A percentile compares a stretch with the other conserved stretches of the same genome.
Evolutionary conservation across 2,113 vertebrate genomes (phyloP).

Genomic region (Pedetes capensis): DNA sequence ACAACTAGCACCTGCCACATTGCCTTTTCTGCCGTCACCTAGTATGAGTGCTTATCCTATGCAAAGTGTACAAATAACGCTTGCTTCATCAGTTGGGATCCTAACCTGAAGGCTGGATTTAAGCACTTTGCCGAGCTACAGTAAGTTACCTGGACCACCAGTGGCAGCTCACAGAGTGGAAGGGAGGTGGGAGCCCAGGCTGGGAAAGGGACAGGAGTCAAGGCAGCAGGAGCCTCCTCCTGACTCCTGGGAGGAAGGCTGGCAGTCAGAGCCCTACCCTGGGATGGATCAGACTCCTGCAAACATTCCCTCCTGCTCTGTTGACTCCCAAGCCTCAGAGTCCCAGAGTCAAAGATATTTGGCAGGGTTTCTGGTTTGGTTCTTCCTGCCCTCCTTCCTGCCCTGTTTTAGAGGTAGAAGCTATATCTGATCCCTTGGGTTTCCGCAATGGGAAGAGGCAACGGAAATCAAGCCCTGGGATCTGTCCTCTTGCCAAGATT

Average conservation of each 20-base stretch:
- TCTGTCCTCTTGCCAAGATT: slow-evolving; percentile 17
- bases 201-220: neutral
- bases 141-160: neutral
- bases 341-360: neutral
- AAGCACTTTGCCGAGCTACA: neutral
- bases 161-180: neutral
- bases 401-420: neutral
- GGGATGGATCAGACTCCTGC: neutral
- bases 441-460: slow-evolving; percentile 5
- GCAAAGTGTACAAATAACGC: neutral
- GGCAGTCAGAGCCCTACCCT: accelerated
- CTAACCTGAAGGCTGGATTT: neutral
- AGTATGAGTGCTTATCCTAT: neutral
- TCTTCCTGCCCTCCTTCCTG: neutral
- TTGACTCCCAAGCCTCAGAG: neutral
- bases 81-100: neutral
- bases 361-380: neutral
- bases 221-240: neutral
- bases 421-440: neutral
- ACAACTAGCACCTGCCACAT: no score
- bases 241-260: neutral
- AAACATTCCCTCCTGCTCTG: neutral
- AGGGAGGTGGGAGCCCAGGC: neutral
- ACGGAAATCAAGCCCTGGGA: neutral
- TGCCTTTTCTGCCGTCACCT: neutral